Percentiles rank a stretch among this genome's conserved stretches.
These are phyloP conservation scores for Acromyrmex heyeri DNA, from an alignment of 1,140 invertebrate species.

Conservation along the genomic window DNA sequence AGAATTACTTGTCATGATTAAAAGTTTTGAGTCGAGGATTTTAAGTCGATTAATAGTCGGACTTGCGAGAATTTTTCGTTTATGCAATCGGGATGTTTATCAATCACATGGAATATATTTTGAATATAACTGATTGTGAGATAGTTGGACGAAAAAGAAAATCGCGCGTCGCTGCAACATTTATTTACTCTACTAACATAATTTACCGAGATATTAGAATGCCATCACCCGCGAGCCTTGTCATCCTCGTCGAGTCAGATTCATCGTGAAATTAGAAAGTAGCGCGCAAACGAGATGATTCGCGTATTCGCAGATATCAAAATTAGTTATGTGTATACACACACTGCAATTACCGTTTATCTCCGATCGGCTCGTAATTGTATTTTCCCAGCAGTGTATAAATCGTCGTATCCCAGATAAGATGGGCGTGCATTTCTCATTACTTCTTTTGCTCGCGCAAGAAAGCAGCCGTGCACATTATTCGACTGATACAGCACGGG, in stretches of 20 bases:
- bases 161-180: not conserved
- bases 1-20: not conserved
- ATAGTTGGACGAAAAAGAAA: slow-evolving; percentile 46
- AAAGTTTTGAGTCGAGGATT: not conserved
- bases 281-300: slow-evolving; percentile 33
- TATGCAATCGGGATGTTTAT: not conserved
- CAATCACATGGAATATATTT: slow-evolving; percentile 25
- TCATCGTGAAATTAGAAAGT: slow-evolving; percentile 73
- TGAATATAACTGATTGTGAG: not conserved
- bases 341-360: slow-evolving; percentile 67
- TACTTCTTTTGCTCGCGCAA: slow-evolving; percentile 41
- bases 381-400: slow-evolving; percentile 59
- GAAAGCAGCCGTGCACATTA: slow-evolving; percentile 56
- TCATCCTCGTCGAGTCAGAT: slow-evolving; percentile 38
- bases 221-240: slow-evolving; percentile 15
- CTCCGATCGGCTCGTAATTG: slow-evolving; percentile 64
- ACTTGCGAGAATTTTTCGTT: not conserved
- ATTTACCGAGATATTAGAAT: slow-evolving; percentile 22
- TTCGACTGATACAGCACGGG: not conserved
- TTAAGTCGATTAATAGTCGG: not conserved
- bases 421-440: slow-evolving; percentile 59
- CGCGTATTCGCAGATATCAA: slow-evolving; percentile 58
- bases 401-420: slow-evolving; percentile 74
- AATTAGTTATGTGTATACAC: not conserved
- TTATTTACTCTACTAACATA: not conserved